Base-by-base conservation (phyloP, 1,140 invertebrate species). In the Drusus annulatus region DNA sequence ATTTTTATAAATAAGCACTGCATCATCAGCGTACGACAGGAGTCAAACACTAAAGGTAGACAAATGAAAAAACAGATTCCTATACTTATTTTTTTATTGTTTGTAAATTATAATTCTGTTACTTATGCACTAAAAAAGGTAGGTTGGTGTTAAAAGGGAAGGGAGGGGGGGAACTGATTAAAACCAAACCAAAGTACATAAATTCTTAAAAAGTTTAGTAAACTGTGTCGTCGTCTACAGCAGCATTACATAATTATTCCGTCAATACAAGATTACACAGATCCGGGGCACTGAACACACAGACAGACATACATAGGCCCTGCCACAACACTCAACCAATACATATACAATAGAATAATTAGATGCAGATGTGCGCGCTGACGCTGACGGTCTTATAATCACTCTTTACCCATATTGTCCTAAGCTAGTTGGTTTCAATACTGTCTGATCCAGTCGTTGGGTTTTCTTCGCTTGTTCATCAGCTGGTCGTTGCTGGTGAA, bases 401-500 rank as follows among this genome's bases (percentile, higher is more conserved):
- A 21, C 10, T 60, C 19, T 60, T 21, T 23, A 21, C 56, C 21
- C 21, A 25, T 50, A 51, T 71, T 71, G 68, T 71, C 17, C 68
- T 71, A 71, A 71, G 17, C n/a, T 19, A 45, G 19, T 19, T 50
- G 2, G n/a, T 8, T 21, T 76, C 54, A 77, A 77, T 65, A 77
- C 45, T 77, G 75, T 65, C 75, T 25, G 28, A 65, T 65, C 58
- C 58, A 77, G 21, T 77, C 75, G 60, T 77, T 77, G 10, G 58
- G 75, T 77, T 77, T 77, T 77, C 75, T 63, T 19, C 75, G 23
- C 21, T 77, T 77, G 75, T 77, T 63, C 23, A 51, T 25, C 15
- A 13, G 45, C 50, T 51, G 15, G 25, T 63, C 58, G 50, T 76
- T 62, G 74, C 36, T 28, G 58, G 28, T 13, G 60, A 51, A 77